These are phyloP conservation scores for Lasioglossum lativentre DNA, from an alignment of 2,888 invertebrate species.

Conservation along the genomic window DNA sequence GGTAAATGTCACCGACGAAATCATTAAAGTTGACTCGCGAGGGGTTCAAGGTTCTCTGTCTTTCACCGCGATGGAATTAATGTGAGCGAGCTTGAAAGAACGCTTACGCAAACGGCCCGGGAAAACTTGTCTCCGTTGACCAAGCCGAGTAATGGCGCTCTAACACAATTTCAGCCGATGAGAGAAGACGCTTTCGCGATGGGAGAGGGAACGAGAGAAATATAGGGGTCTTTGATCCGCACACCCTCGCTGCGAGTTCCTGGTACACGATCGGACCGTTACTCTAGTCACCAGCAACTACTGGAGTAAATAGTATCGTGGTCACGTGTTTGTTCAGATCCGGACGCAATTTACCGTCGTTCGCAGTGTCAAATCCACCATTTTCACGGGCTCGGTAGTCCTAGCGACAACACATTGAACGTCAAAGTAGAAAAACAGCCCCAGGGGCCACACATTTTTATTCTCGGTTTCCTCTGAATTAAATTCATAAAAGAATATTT, in stretches of 20 bases:
- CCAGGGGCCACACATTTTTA: not conserved
- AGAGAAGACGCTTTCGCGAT: conserved; percentile 31
- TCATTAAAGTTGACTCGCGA: not conserved
- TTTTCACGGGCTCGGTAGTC: not conserved
- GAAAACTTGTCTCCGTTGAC: conserved; percentile 55
- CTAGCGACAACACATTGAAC: not conserved
- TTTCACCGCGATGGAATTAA: conserved; percentile 39
- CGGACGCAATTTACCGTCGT: conserved; percentile 65
- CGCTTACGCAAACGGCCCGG: conserved; percentile 41
- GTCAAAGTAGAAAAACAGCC: no score
- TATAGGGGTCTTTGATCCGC: conserved; percentile 64
- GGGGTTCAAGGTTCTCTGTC: conserved; percentile 23
- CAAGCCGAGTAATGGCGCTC: conserved; percentile 51
- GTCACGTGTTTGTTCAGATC: conserved; percentile 64
- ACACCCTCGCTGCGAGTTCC: conserved; percentile 67
- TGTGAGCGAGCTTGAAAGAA: conserved; percentile 50
- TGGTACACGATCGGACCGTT: conserved; percentile 68
- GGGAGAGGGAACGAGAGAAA: conserved; percentile 31
- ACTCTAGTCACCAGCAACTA: conserved; percentile 65
- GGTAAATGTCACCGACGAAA: conserved; percentile 20
- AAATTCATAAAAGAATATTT: no score
- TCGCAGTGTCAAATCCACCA: conserved; percentile 35
- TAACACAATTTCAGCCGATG: conserved; percentile 60
- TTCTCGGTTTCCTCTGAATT: not conserved
- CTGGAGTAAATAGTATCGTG: conserved; percentile 65